Conservation (phyloP, 2,888 invertebrate genomes). For the Tortrix viridana region DNA sequence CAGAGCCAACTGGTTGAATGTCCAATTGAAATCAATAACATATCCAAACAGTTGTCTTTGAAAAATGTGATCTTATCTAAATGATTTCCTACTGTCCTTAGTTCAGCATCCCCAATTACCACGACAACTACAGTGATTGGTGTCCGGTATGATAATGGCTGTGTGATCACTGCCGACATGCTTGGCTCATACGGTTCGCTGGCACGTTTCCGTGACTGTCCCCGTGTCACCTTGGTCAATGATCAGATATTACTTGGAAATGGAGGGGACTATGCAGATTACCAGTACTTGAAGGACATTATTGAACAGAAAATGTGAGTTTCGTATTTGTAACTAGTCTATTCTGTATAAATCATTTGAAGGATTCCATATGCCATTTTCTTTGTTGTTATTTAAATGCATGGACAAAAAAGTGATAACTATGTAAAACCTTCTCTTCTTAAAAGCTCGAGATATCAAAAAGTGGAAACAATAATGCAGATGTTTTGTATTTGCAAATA, state of each 20-base stretch:
- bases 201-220: conserved; percentile 93
- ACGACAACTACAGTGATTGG: conserved; percentile 97
- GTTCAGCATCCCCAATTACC: conserved; percentile 88
- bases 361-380: too few species aligned
- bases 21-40: too few species aligned
- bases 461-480: too few species aligned
- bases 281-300: conserved; percentile 93
- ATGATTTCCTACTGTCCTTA: conserved; percentile 44
- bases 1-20: too few species aligned
- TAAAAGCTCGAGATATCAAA: too few species aligned
- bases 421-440: too few species aligned
- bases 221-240: conserved; percentile 94
- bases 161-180: conserved; percentile 96
- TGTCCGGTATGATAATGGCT: conserved; percentile 93
- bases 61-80: too few species aligned
- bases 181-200: conserved; percentile 97
- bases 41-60: too few species aligned
- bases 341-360: too few species aligned
- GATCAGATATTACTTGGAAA: conserved; percentile 94
- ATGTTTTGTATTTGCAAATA: too few species aligned
- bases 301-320: conserved; percentile 94
- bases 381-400: too few species aligned
- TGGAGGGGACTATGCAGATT: conserved; percentile 98
- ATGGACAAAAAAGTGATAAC: too few species aligned
- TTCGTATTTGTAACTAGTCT: not conserved